Evolutionary conservation across 2,113 vertebrate species (phyloP), one percentile per base, ranked within the genome.

Genomic region (Tupaia chinensis): DNA sequence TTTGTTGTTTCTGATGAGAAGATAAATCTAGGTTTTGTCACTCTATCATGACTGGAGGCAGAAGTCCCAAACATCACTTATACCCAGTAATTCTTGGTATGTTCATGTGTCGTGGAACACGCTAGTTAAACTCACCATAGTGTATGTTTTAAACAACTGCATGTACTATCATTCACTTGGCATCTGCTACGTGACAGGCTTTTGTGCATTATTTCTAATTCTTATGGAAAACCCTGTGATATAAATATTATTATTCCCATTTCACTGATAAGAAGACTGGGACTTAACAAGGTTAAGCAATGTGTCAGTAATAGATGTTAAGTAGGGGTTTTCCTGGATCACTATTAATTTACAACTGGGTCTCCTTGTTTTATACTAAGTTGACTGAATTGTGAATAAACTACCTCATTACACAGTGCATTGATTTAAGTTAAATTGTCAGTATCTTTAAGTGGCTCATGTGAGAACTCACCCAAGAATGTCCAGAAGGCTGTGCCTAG

Each of bases 401-500:
- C 0, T 89, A 10, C 0, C 7, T n/a, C 19, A 9, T 92, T 88
- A 68, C 56, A 95, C 87, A 97, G 95, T 95, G 19, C 23, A 93
- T 89, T 69, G 87, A 63, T 73, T 95, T 85, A 97, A 96, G 93
- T 87, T 68, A 95, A 96, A 95, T 54, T 58, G 34, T 69, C 95
- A 95, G 53, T 27, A 78, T 44, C 85, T 95, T 56, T 89, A 93
- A 85, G 86, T 92, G 76, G 22, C 14, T 3, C 7, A 1, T 17
- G n/a, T 15, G 8, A 80, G 72, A 88, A 29, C 87, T 32, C 85
- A 60, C 86, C 93, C 61, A 69, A 58, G 44, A 72, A 88, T 61
- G 25, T 53, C 60, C 93, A 92, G 32, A 19, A 78, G 58, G 5
- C 58, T 74, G 79, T 58, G 22, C 25, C 44, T 83, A 25, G 80